phyloP scores from a whole-genome alignment of 1,140 invertebrate genomes.

The Probaryconus sp. region DNA sequence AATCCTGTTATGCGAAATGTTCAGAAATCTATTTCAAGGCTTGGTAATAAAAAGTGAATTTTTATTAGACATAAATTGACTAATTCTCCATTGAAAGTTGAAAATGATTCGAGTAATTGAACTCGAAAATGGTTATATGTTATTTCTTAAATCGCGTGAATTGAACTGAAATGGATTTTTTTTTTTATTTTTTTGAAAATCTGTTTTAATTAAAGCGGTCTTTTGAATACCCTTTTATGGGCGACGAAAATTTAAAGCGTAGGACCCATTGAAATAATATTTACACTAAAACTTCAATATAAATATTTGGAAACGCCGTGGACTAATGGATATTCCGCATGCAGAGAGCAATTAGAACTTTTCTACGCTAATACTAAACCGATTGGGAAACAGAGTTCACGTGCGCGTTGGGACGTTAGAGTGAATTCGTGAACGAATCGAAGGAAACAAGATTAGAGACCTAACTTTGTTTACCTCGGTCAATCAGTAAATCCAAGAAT shows the following conservation, averaged over 20 bases:
- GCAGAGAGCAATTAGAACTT: conserved; percentile 73
- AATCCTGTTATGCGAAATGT: conserved; percentile 45
- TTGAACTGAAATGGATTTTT: too few species aligned
- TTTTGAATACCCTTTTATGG: too few species aligned
- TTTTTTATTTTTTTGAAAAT: too few species aligned
- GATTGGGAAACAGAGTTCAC: conserved; percentile 66
- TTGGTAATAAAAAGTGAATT: conserved; percentile 10
- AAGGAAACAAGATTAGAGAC: conserved; percentile 72
- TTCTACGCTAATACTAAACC: conserved; percentile 71
- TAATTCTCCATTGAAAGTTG: conserved; percentile 27
- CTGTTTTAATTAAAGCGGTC: too few species aligned
- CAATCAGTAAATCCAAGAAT: conserved; percentile 72
- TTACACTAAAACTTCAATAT: conserved; percentile 18
- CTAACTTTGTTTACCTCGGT: conserved; percentile 72
- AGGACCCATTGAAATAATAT: not conserved
- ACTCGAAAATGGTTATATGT: not conserved
- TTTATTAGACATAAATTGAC: conserved; percentile 3
- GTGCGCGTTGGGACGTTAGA: conserved; percentile 47
- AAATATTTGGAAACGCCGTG: conserved; percentile 49
- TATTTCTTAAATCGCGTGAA: not conserved
- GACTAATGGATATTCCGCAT: conserved; percentile 69
- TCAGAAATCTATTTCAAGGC: conserved; percentile 22
- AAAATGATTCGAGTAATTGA: conserved; percentile 19
- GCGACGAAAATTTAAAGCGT: too few species aligned
- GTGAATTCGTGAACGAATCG: conserved; percentile 69